These are phyloP conservation scores for Dendrocincla tyrannina DNA, from an alignment of 2,797 vertebrate species.

Conservation along the genomic window DNA sequence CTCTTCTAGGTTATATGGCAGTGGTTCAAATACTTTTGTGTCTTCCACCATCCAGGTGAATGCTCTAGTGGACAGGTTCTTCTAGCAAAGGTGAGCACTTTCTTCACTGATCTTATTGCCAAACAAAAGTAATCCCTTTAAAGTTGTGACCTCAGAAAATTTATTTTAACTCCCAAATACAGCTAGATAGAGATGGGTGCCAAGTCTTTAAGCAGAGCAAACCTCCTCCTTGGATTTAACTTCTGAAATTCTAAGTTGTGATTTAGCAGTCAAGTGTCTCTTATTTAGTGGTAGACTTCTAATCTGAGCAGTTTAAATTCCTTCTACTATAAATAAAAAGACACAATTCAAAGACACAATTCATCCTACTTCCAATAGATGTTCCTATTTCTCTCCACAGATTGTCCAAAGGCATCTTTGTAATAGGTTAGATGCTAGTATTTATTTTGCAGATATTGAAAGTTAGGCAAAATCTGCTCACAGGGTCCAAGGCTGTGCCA, in stretches of 20 bases:
- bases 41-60: not conserved
- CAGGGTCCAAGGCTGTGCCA: not conserved
- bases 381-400: not conserved
- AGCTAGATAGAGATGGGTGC: not conserved
- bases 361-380: not conserved
- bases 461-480: not conserved
- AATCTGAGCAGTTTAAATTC: not conserved
- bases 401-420: not conserved
- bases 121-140: not conserved
- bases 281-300: not conserved
- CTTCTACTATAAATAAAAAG: not conserved
- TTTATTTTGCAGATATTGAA: not conserved
- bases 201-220: not conserved
- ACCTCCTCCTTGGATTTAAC: not conserved
- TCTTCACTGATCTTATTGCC: not conserved
- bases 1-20: not conserved
- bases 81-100: not conserved
- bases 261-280: not conserved
- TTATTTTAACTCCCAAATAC: not conserved
- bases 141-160: not conserved
- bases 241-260: not conserved
- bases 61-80: not conserved
- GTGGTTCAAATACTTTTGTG: not conserved
- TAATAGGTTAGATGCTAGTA: not conserved
- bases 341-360: not conserved